Evolutionary conservation across 2,797 vertebrate species (phyloP).

Genomic region (Kryptopterus vitreolus): DNA sequence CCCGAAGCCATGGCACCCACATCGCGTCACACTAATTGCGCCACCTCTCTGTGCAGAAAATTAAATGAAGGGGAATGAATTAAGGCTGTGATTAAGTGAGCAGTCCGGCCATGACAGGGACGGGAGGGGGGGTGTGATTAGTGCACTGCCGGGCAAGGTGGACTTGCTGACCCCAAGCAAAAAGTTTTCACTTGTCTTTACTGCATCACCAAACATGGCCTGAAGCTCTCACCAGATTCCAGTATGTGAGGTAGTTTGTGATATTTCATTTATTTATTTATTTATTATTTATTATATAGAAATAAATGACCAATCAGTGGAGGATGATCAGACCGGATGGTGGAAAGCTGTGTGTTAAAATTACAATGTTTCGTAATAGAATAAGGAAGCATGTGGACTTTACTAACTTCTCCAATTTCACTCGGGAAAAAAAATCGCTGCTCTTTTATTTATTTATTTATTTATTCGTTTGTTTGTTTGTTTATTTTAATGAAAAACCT

Average conservation of each 20-base stretch:
- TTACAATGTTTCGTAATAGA: not conserved
- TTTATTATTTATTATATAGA: too few relatives aligned
- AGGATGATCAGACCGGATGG: not conserved
- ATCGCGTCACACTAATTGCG: constrained; percentile 31
- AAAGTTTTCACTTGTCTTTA: not conserved
- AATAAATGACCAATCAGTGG: not conserved
- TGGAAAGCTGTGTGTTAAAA: not conserved
- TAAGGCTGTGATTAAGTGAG: constrained; percentile 30
- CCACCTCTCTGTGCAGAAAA: constrained; percentile 34
- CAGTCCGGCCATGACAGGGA: not conserved
- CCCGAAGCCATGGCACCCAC: constrained; percentile 23
- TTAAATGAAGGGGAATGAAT: constrained; percentile 39
- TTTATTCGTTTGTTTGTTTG: not conserved
- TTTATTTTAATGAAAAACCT: too few relatives aligned
- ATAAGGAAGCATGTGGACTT: not conserved
- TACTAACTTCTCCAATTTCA: not conserved
- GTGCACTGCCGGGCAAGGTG: not conserved
- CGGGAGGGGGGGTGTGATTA: too few relatives aligned
- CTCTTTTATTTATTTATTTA: too few relatives aligned
- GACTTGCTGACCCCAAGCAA: constrained; percentile 16
- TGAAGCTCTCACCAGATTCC: not conserved
- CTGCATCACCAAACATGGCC: not conserved
- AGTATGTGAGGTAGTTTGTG: not conserved
- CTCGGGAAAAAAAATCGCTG: not conserved
- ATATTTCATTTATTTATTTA: too few relatives aligned